Evolutionary conservation across 30 jellyfish, hydroid and myxozoan species (phyloP).

Genomic region (Aurelia sp.): DNA sequence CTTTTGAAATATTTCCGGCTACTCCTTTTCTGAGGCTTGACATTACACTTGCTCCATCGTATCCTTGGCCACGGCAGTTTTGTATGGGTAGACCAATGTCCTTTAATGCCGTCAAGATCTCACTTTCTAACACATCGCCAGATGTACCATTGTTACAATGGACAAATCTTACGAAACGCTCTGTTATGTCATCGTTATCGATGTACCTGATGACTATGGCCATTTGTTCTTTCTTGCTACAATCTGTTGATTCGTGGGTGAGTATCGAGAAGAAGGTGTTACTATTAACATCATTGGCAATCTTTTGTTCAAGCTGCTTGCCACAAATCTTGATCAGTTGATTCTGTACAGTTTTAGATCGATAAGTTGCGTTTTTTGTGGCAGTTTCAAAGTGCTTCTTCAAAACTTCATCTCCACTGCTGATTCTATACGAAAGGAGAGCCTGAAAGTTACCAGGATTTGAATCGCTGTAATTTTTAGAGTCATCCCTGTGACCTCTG

Average conservation of each 20-base stretch:
- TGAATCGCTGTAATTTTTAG: neutral
- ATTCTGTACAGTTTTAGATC: constrained; percentile 68
- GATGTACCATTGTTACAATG: constrained; percentile 32
- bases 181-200: constrained; percentile 15
- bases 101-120: constrained; percentile 30
- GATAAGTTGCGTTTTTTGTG: constrained; percentile 66
- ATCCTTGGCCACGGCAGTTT: constrained; percentile 72
- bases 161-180: constrained; percentile 37
- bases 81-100: constrained; percentile 28
- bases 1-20: constrained; percentile 28
- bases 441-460: constrained; percentile 78
- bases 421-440: constrained; percentile 57
- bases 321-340: constrained; percentile 57
- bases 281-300: neutral
- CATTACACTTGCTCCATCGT: constrained; percentile 63
- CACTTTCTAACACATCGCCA: constrained; percentile 29
- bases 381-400: constrained; percentile 47
- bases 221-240: constrained; percentile 52
- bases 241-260: constrained; percentile 62
- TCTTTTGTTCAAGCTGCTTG: constrained; percentile 8
- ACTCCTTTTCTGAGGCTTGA: constrained; percentile 51
- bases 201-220: constrained; percentile 36
- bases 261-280: constrained; percentile 29
- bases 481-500: constrained; percentile 15
- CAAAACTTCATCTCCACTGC: constrained; percentile 57